These are phyloP conservation scores for Macrotus californicus DNA, from an alignment of 2,113 vertebrate species.

Conservation along the genomic window DNA sequence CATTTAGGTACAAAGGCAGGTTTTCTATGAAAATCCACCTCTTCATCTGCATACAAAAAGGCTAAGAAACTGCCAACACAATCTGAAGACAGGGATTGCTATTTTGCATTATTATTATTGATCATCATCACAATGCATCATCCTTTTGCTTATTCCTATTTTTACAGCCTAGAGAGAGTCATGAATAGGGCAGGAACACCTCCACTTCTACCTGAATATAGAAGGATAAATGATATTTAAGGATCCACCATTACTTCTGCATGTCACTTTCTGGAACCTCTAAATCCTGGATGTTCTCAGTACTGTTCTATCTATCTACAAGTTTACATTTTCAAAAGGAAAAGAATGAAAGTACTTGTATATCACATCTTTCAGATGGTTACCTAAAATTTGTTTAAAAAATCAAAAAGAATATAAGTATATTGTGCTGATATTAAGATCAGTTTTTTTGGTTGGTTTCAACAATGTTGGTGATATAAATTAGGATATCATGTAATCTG, in stretches of 20 bases:
- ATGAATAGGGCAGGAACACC: conserved; percentile 36
- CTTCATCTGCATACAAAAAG: conserved; percentile 43
- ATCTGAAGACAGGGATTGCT: background rate
- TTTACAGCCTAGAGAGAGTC: conserved; percentile 30
- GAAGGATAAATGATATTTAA: conserved; percentile 22
- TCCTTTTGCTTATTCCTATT: conserved; percentile 42
- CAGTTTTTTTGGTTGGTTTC: background rate
- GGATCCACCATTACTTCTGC: background rate
- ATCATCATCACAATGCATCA: conserved; percentile 20
- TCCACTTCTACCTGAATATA: conserved; percentile 17
- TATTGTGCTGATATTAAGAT: background rate
- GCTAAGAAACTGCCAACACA: background rate
- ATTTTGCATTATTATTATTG: conserved; percentile 43
- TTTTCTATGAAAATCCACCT: conserved; percentile 36
- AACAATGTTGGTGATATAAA: background rate
- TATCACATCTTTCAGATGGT: background rate
- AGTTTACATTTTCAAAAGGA: background rate
- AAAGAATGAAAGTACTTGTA: background rate
- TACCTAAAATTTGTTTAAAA: background rate
- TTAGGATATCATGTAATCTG: background rate
- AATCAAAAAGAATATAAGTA: background rate
- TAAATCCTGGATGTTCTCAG: conserved; percentile 36
- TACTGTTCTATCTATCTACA: conserved; percentile 17
- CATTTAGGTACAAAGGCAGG: conserved; percentile 12
- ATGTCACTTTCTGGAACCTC: conserved; percentile 27